Percentiles rank a stretch among this genome's conserved stretches.
phyloP scores from a whole-genome alignment of 2,888 invertebrate genomes.

The Galerucella nymphaeae region DNA sequence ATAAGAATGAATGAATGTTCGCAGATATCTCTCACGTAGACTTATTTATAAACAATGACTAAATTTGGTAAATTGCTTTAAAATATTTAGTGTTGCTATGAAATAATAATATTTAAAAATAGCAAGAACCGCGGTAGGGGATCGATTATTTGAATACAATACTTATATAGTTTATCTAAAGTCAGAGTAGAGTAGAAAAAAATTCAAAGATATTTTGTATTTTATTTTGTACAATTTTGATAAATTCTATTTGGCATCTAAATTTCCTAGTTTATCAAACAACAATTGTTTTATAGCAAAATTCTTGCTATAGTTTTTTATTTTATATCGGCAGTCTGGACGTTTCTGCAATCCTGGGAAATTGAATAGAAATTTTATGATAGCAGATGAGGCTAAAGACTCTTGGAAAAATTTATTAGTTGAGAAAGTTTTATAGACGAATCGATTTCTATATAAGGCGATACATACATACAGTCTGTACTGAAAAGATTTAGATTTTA shows the following conservation, averaged over 20 bases:
- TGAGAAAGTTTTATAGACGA: slow-evolving; percentile 15
- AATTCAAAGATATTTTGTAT: too few relatives aligned
- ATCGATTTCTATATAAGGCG: not conserved
- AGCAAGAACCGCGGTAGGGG: too few relatives aligned
- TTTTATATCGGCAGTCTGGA: slow-evolving; percentile 6
- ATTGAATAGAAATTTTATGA: slow-evolving; percentile 26
- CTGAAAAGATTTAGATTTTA: too few relatives aligned
- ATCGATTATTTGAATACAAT: too few relatives aligned
- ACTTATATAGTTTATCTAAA: too few relatives aligned
- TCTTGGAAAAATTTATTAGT: slow-evolving; percentile 26
- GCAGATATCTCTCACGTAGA: too few relatives aligned
- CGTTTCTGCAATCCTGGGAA: slow-evolving; percentile 22
- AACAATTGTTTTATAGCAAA: not conserved
- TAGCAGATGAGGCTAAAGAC: slow-evolving; percentile 29
- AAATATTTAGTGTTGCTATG: too few relatives aligned
- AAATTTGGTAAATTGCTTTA: not conserved
- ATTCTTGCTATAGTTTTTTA: slow-evolving; percentile 5
- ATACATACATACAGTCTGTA: not conserved
- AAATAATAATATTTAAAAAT: too few relatives aligned
- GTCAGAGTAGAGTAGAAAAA: too few relatives aligned
- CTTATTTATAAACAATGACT: not conserved
- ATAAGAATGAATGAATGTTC: not conserved
- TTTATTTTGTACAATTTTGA: not conserved
- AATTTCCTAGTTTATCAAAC: not conserved
- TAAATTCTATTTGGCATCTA: not conserved